Conservation (phyloP, 1,140 invertebrate genomes). For the Scylla paramamosain region DNA sequence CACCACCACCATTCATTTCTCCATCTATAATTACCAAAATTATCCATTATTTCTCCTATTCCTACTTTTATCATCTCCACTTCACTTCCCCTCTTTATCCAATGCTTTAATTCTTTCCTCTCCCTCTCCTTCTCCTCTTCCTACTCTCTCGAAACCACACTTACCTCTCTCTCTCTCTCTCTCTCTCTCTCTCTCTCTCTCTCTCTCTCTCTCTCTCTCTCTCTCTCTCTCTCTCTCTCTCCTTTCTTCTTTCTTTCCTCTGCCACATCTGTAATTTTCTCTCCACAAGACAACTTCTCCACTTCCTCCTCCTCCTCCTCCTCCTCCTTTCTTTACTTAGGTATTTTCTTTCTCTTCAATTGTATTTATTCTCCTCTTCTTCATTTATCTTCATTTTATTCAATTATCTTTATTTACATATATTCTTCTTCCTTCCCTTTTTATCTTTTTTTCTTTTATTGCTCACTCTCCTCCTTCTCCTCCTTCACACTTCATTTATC, state of each 20-base stretch:
- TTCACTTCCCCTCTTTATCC: background rate
- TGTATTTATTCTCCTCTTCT: background rate
- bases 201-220: background rate
- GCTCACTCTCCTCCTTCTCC: background rate
- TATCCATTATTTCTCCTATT: background rate
- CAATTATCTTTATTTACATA: too few relatives aligned
- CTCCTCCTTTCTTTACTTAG: too few relatives aligned
- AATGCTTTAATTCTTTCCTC: too few relatives aligned
- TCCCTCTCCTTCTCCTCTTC: constrained; percentile 18
- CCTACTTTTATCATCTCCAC: background rate
- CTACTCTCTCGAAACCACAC: background rate
- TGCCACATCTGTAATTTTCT: background rate
- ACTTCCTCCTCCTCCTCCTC: background rate
- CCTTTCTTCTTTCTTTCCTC: background rate
- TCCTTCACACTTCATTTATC: background rate
- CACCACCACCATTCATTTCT: background rate
- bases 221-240: background rate
- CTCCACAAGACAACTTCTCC: background rate
- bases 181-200: background rate
- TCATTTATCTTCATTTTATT: background rate
- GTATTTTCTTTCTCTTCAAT: background rate
- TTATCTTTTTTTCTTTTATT: background rate
- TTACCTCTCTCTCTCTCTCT: background rate
- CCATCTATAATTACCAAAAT: background rate
- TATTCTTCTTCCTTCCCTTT: background rate